Evolutionary conservation across 2,888 invertebrate genomes (phyloP), one percentile per base, ranked within the genome.

Genomic region (Lycophotia porphyrea): DNA sequence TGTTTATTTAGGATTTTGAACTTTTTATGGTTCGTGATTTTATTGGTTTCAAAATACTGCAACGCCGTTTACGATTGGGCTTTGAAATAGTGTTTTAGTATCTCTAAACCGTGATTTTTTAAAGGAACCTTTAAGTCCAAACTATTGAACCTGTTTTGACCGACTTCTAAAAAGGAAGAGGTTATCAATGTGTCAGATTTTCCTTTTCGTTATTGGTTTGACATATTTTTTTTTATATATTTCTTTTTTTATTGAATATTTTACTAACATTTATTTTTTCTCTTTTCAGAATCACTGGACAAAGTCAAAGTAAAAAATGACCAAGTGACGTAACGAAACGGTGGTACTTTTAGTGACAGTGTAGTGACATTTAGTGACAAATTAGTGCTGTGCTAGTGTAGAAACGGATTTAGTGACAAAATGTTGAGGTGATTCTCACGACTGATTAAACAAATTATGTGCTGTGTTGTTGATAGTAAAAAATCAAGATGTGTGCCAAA

Each of bases 401-500:
- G 78, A 80, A 81, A 80, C 79, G 80, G 84, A 86, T 77, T 75
- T 84, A 90, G 74, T 84, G 84, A 86, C 85, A 80, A 90, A 85
- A 94, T 94, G 94, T 91, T 91, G 89, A 91, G 93, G 91, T 95
- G 93, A 93, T 93, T 88, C 76, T 81, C 87, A n/a, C 81, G 60
- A 77, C 82, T 82, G 74, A 78, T 78, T 90, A 78, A 21, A 74
- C 84, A 89, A 93, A 92, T 89, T 94, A 95, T 95, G 94, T 93
- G 91, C 91, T 89, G 92, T 94, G 92, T 80, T 78, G 87, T 86
- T 73, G 82, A 74, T 87, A 85, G 68, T 84, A 88, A 74, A 85
- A 88, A 84, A 71, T 87, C 90, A 94, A 94, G 87, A 95, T 95
- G 95, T 93, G 93, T 94, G 92, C 93, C 91, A 93, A 93, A 90